Base-by-base conservation (phyloP, 1,140 invertebrate genomes). In the Bacillus rossius region DNA sequence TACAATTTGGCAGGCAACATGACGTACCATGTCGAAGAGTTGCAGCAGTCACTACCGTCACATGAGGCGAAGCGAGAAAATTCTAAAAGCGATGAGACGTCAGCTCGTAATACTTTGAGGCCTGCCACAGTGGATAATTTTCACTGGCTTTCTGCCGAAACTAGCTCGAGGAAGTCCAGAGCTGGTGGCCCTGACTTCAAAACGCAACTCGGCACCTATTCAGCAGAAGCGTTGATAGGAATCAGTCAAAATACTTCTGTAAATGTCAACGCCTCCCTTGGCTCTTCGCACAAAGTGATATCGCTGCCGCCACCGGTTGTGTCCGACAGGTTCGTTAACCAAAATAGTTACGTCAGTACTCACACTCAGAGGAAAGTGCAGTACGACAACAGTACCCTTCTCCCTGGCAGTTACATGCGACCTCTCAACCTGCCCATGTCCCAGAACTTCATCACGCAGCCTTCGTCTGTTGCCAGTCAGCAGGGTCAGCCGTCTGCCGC, bases 101-200 rank as follows among this genome's bases (percentile, higher is more conserved):
- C 10, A 8, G 10, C 4, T 45, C n/a, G 23, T 25, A 19, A 19
- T 13, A 45, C 17, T 45, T 25, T 20, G 23, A n/a, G n/a, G n/a
- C 13, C 4, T 19, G 5, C 4, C 4, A 7, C 43, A 5, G 43
- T 45, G 43, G 10, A 45, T 45, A 45, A n/a, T 45, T 8, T 25
- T 19, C 5, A 19, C 43, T 34, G 29, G 29, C 29, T 34, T 34
- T 10, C 4, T 3, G 5, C 17, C 8, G 23, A 45, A 7, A n/a
- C 43, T 13, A 25, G 17, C 43, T 45, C 43, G n/a, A 34, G 29
- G 29, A 34, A 34, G 10, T 34, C 29, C 75, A 76, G 48, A 68
- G 60, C 49, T 25, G 40, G 43, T 60, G 63, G 40, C 26, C 8
- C 54, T 22, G n/a, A 17, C 14, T 57, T 26, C 25, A 59, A 59